Base-by-base conservation (phyloP, 2,113 vertebrate genomes). In the Pampusana beccarii region DNA sequence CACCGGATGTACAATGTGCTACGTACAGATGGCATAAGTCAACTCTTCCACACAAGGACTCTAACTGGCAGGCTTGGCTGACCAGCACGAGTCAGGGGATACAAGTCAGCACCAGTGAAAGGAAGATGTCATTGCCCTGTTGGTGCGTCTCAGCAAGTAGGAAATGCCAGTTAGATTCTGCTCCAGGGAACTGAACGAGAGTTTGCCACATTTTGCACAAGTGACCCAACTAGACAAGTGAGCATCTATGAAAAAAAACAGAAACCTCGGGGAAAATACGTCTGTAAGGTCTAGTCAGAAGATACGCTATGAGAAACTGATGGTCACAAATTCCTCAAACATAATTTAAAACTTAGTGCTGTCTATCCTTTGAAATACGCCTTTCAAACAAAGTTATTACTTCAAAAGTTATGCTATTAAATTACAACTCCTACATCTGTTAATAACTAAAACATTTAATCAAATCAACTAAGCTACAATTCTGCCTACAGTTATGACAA, bases 401-500 rank as follows among this genome's bases (percentile, higher is more conserved):
- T 96, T 84, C 86, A 84, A 72, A 91, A 91, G 61, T 79, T 93
- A 74, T 20, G 65, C 72, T 86, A 93, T 81, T 82, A 82, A 94
- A 79, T 90, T 81, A 87, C 94, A 93, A 56, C 19, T 89, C 51
- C 77, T 95, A 84, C 28, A 44, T 67, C 78, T 87, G 91, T 79
- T 67, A 89, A 89, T 71, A 96, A 95, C 77, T 31, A 95, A 95
- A 97, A 93, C 92, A 92, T 90, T 86, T 88, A 86, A 88, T 74
- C 89, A 95, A 96, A 96, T 91, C 67, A 97, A 93, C 92, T 67
- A 95, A 92, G 69, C 89, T 95, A 95, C 73, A 84, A 31, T 34
- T 96, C 80, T 89, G 89, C 94, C 91, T 93, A 95, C 83, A 67
- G 77, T 87, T 92, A 81, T 86, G 91, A 88, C 91, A 95, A 62